Evolutionary conservation across 2,113 vertebrate species (phyloP), one percentile per base, ranked within the genome.

Genomic region (Silurus glanis): DNA sequence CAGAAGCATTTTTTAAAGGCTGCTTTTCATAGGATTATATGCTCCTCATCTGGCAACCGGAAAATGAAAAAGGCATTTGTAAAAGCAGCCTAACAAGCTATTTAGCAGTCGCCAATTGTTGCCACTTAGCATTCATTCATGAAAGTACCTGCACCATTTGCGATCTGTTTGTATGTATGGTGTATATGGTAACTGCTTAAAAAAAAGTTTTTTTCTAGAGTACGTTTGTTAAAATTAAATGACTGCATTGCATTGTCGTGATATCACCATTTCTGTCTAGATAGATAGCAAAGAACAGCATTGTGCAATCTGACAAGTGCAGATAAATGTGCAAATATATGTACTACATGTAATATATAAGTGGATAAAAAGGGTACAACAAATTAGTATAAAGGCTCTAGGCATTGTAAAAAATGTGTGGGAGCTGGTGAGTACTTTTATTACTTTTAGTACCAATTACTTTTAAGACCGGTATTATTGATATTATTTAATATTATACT

Each of bases 1-100:
- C n/a, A 9, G 9, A 58, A 37, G n/a, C n/a, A 79, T 16, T 58
- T 79, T 79, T 56, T 5, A 25, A 58, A 79, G 37, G n/a, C 76
- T 28, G 76, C 76, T 79, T 79, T 79, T 45, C 76, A 79, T 21
- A 80, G 56, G 19, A 59, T 59, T 80, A 45, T 17, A 79, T 37
- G n/a, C 8, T 55, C 25, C 23, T 79, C 19, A 17, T 28, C 53
- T 28, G 53, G 53, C n/a, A 28, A 21, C 10, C 12, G 3, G 21
- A 23, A 55, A 53, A 53, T 37, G 37, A 74, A 75, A 75, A 75
- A 6, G 14, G 28, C 23, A 53, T 55, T 14, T 37, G 25, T 10
- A 9, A 37, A 59, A 80, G 75, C 75, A 61, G 55, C 17, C 28
- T 59, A 80, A 13, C 28, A 25, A 12, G 74, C n/a, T 78, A 55